Percentiles rank a stretch among this genome's conserved stretches.
phyloP scores from a whole-genome alignment of 2,113 vertebrate species.

The Gymnarchus niloticus region DNA sequence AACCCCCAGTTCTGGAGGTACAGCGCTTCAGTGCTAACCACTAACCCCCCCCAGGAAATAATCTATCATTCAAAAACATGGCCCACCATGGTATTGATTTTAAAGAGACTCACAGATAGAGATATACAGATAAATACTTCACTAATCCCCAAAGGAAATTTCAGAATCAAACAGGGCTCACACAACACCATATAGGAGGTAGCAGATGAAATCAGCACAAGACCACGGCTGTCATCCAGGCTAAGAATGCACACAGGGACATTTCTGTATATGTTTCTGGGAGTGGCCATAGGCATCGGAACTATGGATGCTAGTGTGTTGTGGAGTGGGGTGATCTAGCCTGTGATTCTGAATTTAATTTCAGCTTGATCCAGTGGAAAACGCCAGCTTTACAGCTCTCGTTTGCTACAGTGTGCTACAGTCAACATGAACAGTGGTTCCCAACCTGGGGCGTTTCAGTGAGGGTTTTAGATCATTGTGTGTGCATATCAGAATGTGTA shows the following conservation, averaged over 20 bases:
- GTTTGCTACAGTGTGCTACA: not conserved
- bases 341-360: not conserved
- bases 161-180: too few species aligned
- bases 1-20: too few species aligned
- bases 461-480: too few species aligned
- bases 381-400: not conserved
- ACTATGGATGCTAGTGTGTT: not conserved
- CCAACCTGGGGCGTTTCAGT: too few species aligned
- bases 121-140: too few species aligned
- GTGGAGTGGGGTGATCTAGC: too few species aligned
- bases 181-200: not conserved
- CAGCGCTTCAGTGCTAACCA: too few species aligned
- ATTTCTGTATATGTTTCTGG: not conserved
- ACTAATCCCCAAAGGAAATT: too few species aligned
- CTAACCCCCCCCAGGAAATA: too few species aligned
- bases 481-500: too few species aligned
- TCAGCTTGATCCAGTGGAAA: not conserved
- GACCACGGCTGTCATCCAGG: not conserved
- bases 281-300: not conserved
- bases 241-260: not conserved
- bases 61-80: not conserved
- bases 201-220: not conserved
- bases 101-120: not conserved
- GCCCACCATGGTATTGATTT: not conserved
- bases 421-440: not conserved